Evolutionary conservation across 2,797 vertebrate genomes (phyloP), one percentile per base, ranked within the genome.

Genomic region (Kryptolebias ocellatus): DNA sequence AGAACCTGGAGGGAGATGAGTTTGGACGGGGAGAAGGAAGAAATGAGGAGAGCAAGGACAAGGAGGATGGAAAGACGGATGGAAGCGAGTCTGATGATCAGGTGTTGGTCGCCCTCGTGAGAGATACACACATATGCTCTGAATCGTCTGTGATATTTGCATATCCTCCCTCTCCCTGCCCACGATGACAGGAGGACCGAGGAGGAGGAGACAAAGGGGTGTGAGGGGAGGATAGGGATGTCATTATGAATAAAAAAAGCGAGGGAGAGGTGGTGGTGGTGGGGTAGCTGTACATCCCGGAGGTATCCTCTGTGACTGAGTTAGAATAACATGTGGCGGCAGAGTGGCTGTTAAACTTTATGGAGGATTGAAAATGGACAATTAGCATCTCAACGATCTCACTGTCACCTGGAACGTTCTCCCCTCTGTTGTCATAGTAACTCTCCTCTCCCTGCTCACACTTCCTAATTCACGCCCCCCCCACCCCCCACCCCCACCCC

Each of bases 321-420:
- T 92, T 90, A 90, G 85, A 90, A 92, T 89, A 92, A 92, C 90
- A 89, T 84, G 86, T 79, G 87, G 89, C 80, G 80, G 83, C 83
- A 85, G 82, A 86, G 87, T 79, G 84, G 90, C 89, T 89, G 91
- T 94, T 92, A 94, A 94, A 94, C 86, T 93, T 94, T 93, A 94
- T 93, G 93, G 92, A 81, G 92, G 91, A 92, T 93, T 93, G 91
- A 93, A 92, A 94, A 94, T 93, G 92, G 92, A 93, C 93, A 94
- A 93, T 94, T 94, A 94, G 93, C 91, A 92, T 92, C 92, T 86
- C 90, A 92, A 92, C 89, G 85, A 91, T 91, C 88, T 88, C 81
- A 87, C 85, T 83, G 85, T 91, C 88, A 92, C 87, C 87, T 90
- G 90, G 87, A 81, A 84, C 81, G 65, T 70, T 78, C 85, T 72